Evolutionary conservation across 37 sponge, comb jelly and placozoan species (phyloP), one percentile per base, ranked within the genome.

Genomic region (Agelas oroides): DNA sequence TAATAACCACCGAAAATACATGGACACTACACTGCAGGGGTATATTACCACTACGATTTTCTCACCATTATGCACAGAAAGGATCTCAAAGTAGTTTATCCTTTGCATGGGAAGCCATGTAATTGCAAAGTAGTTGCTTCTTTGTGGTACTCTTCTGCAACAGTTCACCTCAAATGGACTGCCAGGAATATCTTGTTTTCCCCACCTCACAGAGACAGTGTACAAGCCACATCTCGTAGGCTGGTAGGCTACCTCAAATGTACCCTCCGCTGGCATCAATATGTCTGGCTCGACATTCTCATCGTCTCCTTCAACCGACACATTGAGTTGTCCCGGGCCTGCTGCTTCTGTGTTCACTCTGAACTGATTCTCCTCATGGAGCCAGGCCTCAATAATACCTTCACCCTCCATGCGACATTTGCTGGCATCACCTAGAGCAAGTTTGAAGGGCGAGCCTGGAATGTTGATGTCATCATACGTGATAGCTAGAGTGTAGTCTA

Each of bases 151-250:
- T 46, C 46, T 3, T 46, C 8, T 46, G 46, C 46, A 8, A 64
- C 84, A 87, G 20, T 30, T 59, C 28, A 91, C 89, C 21, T 63
- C 34, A 61, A 93, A 96, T 21, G 96, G 96, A 34, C 88, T 86
- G 30, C 82, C 78, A n/a, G 91, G 86, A 64, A 96, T 87, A 39
- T 87, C 72, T 0, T 40, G 66, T 6, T 82, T 76, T 0, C 83
- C 85, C 91, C 89, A 96, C 57, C 57, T 87, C 36, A 96, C 79
- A 18, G 78, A 28, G 55, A 96, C 68, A 32, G 60, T 33, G 59
- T 93, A 86, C 39, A 61, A 46, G 14, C 96, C 96, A 21, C 73
- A 35, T 18, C 25, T 39, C 19, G n/a, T 32, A 1, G 91, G 91
- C 35, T 79, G 86, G 74, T 95, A 95, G 77, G 66, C n/a, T 5